These are phyloP conservation scores for Pipistrellus pygmaeus DNA, from an alignment of 2,797 vertebrate species.

Conservation along the genomic window DNA sequence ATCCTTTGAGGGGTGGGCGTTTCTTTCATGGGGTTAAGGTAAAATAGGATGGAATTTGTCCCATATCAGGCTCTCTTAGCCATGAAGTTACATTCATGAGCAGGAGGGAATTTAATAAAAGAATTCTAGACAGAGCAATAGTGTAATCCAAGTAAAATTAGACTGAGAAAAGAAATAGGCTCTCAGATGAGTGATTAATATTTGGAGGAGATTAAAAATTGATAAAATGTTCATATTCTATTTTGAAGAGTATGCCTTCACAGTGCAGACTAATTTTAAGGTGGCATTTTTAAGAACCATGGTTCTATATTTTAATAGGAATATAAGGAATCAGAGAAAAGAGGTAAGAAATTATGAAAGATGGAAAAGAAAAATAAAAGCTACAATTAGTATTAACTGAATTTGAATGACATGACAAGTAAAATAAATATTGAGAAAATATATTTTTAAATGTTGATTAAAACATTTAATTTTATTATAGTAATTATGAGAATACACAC, in stretches of 20 bases:
- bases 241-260: not conserved
- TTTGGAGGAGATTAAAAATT: not conserved
- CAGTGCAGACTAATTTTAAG: not conserved
- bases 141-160: not conserved
- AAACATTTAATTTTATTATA: constrained; percentile 38
- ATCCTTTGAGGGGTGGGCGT: not conserved
- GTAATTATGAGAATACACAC: not conserved
- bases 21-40: not conserved
- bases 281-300: not conserved
- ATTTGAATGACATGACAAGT: not conserved
- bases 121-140: no score
- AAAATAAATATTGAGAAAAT: not conserved
- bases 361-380: not conserved
- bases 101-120: not conserved
- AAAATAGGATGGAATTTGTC: not conserved
- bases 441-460: constrained; percentile 25
- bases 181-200: not conserved
- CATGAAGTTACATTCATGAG: not conserved
- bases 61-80: not conserved
- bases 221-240: not conserved
- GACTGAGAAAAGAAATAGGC: not conserved
- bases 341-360: not conserved
- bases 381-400: not conserved
- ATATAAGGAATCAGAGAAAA: not conserved
- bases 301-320: not conserved